phyloP scores from a whole-genome alignment of 2,797 vertebrate species.

The Anguilla megastoma region DNA sequence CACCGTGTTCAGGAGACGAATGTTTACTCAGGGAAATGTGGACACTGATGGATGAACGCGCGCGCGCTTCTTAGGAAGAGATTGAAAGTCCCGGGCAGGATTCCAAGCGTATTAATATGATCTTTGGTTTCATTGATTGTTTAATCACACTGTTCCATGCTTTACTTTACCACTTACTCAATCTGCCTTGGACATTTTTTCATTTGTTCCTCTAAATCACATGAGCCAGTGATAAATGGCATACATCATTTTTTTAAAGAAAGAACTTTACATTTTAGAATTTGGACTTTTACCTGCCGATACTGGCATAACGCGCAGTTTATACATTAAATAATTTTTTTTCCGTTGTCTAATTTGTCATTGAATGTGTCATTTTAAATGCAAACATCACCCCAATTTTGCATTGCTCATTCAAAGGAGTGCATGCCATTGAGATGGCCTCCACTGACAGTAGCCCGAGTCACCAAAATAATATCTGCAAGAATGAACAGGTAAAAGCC shows the following conservation, averaged over 20 bases:
- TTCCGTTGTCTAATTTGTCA: not conserved
- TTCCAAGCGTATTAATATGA: not conserved
- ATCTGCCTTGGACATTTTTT: not conserved
- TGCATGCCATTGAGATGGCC: not conserved
- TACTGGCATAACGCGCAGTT: not conserved
- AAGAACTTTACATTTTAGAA: not conserved
- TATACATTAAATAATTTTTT: not conserved
- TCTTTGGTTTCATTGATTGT: conserved; percentile 1
- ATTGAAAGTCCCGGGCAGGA: not conserved
- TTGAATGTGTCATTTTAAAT: not conserved
- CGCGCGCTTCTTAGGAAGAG: not conserved
- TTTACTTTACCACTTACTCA: not conserved
- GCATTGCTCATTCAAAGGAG: not conserved
- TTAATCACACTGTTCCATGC: not conserved
- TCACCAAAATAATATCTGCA: not conserved
- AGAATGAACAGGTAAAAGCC: not conserved
- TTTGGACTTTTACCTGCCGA: not conserved
- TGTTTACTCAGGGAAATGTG: not conserved
- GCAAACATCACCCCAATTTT: not conserved
- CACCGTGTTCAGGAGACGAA: not conserved
- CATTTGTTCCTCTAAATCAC: not conserved
- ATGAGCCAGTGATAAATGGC: not conserved
- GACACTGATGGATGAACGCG: not conserved
- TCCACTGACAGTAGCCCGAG: not conserved
- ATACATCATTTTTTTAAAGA: not conserved